phyloP scores from a whole-genome alignment of 2,797 vertebrate species.

The Chrysolophus pictus region DNA sequence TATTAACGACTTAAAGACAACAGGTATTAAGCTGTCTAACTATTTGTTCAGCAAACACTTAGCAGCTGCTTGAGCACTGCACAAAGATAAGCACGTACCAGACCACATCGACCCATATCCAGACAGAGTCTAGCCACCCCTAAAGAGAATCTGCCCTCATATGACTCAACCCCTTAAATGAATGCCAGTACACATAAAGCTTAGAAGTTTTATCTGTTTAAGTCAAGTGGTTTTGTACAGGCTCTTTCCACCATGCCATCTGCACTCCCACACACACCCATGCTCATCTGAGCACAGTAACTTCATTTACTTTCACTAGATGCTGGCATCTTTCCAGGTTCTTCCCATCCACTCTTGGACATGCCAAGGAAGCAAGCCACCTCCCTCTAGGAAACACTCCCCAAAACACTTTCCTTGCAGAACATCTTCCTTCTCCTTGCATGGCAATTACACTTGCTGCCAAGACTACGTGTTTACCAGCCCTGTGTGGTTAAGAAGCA shows the following conservation, averaged over 20 bases:
- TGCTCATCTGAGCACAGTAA: fast-evolving
- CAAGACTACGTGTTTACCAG: neutral
- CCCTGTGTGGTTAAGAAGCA: neutral
- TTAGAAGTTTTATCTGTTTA: neutral
- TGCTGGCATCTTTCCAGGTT: neutral
- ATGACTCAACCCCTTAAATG: neutral
- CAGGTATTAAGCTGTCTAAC: neutral
- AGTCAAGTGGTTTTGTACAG: neutral
- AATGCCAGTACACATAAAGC: neutral
- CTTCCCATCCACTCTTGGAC: neutral
- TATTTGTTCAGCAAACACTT: neutral
- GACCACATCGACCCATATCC: neutral
- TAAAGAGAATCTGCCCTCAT: neutral
- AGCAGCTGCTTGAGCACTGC: neutral
- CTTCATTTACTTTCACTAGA: neutral
- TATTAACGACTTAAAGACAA: neutral
- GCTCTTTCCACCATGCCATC: neutral
- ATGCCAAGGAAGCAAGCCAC: neutral
- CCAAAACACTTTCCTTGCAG: neutral
- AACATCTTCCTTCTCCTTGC: neutral
- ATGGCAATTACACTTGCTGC: neutral
- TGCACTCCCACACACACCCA: neutral
- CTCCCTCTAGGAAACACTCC: neutral
- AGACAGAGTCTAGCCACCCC: neutral
- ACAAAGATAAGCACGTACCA: neutral